These are phyloP conservation scores for Andinoacara biseriatus DNA, from an alignment of 2,113 vertebrate species.

Conservation along the genomic window DNA sequence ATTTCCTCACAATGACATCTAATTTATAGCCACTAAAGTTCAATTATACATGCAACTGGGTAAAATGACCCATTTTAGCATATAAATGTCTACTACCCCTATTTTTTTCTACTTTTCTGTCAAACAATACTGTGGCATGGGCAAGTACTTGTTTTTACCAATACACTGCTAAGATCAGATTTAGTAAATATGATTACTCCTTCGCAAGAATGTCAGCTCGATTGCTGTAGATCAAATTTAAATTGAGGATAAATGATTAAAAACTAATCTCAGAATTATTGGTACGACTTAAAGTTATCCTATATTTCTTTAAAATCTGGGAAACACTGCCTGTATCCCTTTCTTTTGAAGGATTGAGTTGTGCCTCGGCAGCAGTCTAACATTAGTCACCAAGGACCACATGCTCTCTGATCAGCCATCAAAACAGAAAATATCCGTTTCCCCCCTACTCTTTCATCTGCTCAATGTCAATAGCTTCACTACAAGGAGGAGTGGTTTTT, in stretches of 20 bases:
- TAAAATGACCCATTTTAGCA: not conserved
- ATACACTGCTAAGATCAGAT: not conserved
- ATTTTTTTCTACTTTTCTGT: no score
- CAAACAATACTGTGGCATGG: no score
- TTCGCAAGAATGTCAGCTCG: not conserved
- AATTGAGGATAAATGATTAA: not conserved
- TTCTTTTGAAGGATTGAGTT: constrained; percentile 23
- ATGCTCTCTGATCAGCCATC: constrained; percentile 65
- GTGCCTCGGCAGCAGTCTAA: constrained; percentile 25
- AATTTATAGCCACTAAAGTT: not conserved
- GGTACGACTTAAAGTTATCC: not conserved
- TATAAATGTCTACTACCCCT: no score
- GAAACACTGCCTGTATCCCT: constrained; percentile 14
- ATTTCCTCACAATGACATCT: not conserved
- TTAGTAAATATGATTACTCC: not conserved
- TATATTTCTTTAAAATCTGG: constrained; percentile 26
- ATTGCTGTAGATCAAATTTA: not conserved
- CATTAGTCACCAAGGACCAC: constrained; percentile 53
- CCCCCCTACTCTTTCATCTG: constrained; percentile 38
- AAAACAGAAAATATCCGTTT: constrained; percentile 63
- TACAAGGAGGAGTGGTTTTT: constrained; percentile 30
- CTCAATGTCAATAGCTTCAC: constrained; percentile 53
- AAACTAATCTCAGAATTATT: not conserved
- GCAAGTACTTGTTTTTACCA: no score
- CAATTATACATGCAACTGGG: not conserved